Base-by-base conservation (phyloP, 1,140 invertebrate species). In the Octopus sinensis region DNA sequence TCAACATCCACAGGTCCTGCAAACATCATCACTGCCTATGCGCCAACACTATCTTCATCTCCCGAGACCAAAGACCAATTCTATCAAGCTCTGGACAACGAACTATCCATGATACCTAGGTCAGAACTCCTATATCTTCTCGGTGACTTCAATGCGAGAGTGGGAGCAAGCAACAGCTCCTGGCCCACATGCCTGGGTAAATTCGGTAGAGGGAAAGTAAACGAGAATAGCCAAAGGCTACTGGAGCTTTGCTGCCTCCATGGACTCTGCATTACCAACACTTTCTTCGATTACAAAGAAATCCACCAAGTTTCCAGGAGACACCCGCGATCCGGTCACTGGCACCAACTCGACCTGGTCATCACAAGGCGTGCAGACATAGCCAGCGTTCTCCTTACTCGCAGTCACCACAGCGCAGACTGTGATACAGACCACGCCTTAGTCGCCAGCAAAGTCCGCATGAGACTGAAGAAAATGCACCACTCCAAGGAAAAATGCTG, bases 241-340 rank as follows among this genome's bases (percentile, higher is more conserved):
- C 81, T 85, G 12, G 80, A 86, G 76, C 77, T 86, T 3, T 86
- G 84, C 53, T n/a, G 53, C 73, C 52, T 17, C 54, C 71, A 83
- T 76, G 82, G 75, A 23, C 73, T 85, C 17, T 84, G 83, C 54
- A 56, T 82, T 68, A 83, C 78, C 52, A 84, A 80, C 23, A 77
- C 79, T 51, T 83, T 76, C 76, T 85, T 82, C 77, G 4, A 79
- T 23, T 82, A 79, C 53, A 83, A 86, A 76, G 56, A 52, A 76
- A 54, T 83, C 7, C 85, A 85, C 77, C 83, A 79, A 52, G 83
- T 85, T 5, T 85, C 84, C 23, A 84, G 85, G 80, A 81, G 75
- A 82, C 84, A 85, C 62, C 83, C 83, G 12, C 79, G 81, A 51
- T 85, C 82, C n/a, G 43, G 78, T 7, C 83, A 83, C 54, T 86